A percentile compares a stretch with the other conserved stretches of the same genome.
Evolutionary conservation across 2,113 vertebrate species (phyloP).

Genomic region (Cettia cetti): DNA sequence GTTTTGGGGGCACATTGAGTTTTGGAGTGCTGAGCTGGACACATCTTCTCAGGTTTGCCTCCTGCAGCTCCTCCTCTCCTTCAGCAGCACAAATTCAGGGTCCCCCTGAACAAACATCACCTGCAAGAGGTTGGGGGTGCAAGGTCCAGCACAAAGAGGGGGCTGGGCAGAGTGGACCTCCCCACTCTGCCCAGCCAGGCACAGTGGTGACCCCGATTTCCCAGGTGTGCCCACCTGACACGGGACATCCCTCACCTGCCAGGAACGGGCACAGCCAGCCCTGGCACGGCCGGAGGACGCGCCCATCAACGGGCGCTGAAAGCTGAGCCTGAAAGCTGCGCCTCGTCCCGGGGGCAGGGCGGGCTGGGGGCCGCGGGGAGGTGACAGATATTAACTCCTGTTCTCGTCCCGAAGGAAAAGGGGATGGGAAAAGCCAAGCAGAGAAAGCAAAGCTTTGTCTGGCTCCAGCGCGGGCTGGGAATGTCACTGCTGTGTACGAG

Average conservation of each 20-base stretch:
- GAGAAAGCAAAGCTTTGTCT: not conserved
- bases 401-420: not conserved
- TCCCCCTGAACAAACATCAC: accelerated
- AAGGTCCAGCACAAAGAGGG: not conserved
- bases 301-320: not conserved
- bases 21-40: not conserved
- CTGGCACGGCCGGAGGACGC: not conserved
- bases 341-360: accelerated
- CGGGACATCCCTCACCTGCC: not conserved
- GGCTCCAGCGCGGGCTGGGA: not conserved
- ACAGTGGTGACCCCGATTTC: not conserved
- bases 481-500: accelerated
- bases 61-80: not conserved
- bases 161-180: no score
- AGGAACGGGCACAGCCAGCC: accelerated
- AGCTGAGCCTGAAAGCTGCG: not conserved
- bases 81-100: not conserved
- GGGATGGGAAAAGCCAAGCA: not conserved
- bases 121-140: no score
- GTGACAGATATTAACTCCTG: not conserved
- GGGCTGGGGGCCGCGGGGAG: accelerated
- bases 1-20: not conserved
- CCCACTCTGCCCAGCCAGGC: accelerated
- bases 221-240: accelerated
- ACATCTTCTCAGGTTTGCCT: not conserved